Base-by-base conservation (phyloP, 2,888 invertebrate genomes). In the Drosophila subquinaria region DNA sequence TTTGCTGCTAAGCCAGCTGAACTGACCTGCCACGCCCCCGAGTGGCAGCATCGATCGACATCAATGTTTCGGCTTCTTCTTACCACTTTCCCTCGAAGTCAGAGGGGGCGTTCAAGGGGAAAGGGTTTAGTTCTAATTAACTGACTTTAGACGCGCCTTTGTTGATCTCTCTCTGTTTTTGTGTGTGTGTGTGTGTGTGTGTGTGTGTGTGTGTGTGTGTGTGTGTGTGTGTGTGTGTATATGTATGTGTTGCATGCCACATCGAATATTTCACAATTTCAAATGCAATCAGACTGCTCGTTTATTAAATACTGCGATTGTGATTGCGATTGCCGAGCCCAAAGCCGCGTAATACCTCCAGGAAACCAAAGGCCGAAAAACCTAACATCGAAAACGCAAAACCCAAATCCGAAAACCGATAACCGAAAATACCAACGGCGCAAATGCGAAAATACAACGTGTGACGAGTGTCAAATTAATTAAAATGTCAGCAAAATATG, bases 401-500 rank as follows among this genome's bases (percentile, higher is more conserved):
- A 27, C 23, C 50, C 59, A 61, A 40, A 38, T n/a, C 50, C 59
- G 35, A 68, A 70, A 40, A 36, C 57, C 43, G 45, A 30, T 61
- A 60, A 36, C 55, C 40, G 56, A 55, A 40, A 80, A 63, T 67
- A 38, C 66, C 67, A 59, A 45, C 40, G 35, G n/a, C 27, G 5
- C 27, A 64, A 76, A 30, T 8, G 30, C 8, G 27, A 27, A 27
- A 27, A 27, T 27, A 27, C 27, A 6, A 67, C 68, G 69, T 73
- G 75, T 77, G 69, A 70, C 80, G 89, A 90, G 90, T 88, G 90
- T 87, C 90, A 87, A 88, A 88, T 88, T 88, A 88, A 88, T 88
- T 88, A 88, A 88, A 90, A 88, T 90, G 88, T 90, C 88, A 88
- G 88, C 87, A 82, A 88, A 88, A 88, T 90, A 86, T 88, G 88